Conservation (phyloP, 2,797 vertebrate species). For the Gobionotothen gibberifrons region DNA sequence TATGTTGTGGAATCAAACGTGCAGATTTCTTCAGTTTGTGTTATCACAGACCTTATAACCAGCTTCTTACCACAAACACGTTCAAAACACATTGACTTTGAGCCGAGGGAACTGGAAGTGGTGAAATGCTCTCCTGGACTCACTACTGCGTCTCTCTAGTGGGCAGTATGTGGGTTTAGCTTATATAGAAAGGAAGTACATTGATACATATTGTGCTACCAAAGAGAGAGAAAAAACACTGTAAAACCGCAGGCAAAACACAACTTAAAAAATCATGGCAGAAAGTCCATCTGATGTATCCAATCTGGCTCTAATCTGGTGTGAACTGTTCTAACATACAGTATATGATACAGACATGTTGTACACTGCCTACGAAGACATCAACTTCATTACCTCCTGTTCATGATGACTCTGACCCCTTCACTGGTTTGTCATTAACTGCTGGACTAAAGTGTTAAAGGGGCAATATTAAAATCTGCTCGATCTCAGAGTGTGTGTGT, state of each 20-base stretch:
- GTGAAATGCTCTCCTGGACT: too few relatives aligned
- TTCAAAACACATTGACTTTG: too few relatives aligned
- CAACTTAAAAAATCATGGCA: neutral
- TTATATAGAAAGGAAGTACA: too few relatives aligned
- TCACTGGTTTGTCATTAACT: slow-evolving; percentile 51
- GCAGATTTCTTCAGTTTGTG: too few relatives aligned
- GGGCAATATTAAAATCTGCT: slow-evolving; percentile 12
- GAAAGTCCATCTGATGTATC: neutral
- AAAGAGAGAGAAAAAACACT: too few relatives aligned
- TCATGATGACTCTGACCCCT: slow-evolving; percentile 47
- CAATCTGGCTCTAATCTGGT: neutral
- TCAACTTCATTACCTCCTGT: slow-evolving; percentile 44
- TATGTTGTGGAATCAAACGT: too few relatives aligned
- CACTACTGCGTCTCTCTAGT: too few relatives aligned
- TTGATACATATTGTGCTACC: too few relatives aligned
- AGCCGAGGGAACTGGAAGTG: too few relatives aligned
- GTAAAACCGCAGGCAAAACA: neutral
- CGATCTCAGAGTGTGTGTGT: neutral
- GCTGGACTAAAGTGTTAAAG: slow-evolving; percentile 16
- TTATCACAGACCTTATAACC: too few relatives aligned
- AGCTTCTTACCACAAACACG: too few relatives aligned
- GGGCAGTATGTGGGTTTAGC: too few relatives aligned
- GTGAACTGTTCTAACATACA: neutral
- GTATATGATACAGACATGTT: slow-evolving; percentile 12
- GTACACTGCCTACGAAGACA: slow-evolving; percentile 25